Evolutionary conservation across 2,113 vertebrate species (phyloP).

Genomic region (Urocynchramus pylzowi): DNA sequence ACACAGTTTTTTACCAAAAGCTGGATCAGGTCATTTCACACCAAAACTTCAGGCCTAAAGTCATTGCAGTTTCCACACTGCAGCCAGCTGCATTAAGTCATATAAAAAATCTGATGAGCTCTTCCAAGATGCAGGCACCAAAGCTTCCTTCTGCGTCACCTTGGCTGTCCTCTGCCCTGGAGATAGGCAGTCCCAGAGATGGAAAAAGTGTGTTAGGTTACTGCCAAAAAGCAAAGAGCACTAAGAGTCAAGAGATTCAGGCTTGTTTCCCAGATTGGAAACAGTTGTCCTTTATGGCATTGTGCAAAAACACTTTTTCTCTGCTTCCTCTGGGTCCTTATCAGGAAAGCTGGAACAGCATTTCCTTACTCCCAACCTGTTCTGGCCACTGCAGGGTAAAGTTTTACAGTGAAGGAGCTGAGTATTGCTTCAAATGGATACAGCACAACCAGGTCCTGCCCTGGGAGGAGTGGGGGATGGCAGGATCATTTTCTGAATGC

Average conservation of each 20-base stretch:
- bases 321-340: neutral
- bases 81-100: neutral
- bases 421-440: neutral
- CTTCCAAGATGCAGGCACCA: neutral
- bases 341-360: neutral
- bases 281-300: neutral
- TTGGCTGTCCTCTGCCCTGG: neutral
- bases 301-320: neutral
- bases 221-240: neutral
- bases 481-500: neutral
- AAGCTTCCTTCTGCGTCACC: neutral
- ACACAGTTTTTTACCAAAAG: neutral
- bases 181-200: neutral
- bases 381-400: neutral
- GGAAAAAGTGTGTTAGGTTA: neutral
- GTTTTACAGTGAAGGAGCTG: neutral
- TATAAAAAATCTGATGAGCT: neutral
- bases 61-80: rapidly evolving
- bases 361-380: neutral
- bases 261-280: conserved; percentile 7
- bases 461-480: neutral
- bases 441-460: neutral
- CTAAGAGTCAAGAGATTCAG: neutral
- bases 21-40: neutral
- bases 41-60: neutral